Evolutionary conservation across 2,113 vertebrate species (phyloP).

Genomic region (Nannospalax galili): DNA sequence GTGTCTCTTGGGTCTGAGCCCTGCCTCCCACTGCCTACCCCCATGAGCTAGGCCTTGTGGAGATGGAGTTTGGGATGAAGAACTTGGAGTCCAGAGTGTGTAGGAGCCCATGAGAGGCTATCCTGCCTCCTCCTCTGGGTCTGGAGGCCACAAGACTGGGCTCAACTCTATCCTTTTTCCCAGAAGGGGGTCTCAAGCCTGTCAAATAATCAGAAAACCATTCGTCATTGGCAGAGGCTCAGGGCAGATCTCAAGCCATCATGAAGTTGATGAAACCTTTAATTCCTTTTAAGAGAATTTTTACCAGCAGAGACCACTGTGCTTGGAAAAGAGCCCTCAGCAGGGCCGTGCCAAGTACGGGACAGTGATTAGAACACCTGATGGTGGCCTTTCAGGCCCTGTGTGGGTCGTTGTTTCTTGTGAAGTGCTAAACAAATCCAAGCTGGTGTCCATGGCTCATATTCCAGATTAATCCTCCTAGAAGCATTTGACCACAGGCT

Average conservation of each 20-base stretch:
- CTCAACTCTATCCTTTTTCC: background rate
- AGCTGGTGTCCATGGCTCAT: background rate
- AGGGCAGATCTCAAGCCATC: background rate
- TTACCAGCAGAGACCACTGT: background rate
- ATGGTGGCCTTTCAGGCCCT: background rate
- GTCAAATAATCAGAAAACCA: background rate
- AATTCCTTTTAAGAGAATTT: background rate
- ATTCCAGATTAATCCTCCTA: background rate
- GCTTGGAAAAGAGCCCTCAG: background rate
- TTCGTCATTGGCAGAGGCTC: background rate
- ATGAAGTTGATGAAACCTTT: background rate
- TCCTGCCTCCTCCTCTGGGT: background rate
- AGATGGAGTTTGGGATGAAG: background rate
- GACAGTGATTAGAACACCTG: background rate
- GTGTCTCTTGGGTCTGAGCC: slow-evolving; percentile 56
- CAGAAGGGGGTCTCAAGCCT: background rate
- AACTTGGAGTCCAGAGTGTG: background rate
- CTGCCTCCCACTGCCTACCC: background rate
- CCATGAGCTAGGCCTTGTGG: background rate
- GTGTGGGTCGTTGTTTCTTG: background rate
- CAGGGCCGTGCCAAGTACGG: background rate
- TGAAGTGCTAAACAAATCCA: background rate
- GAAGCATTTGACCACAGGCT: background rate
- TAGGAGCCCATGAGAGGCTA: no score
- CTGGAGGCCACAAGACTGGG: background rate